A percentile compares a stretch with the other conserved stretches of the same genome.
These are phyloP conservation scores for Parauchenoglanis punctatus DNA, from an alignment of 2,797 vertebrate species.

Conservation along the genomic window DNA sequence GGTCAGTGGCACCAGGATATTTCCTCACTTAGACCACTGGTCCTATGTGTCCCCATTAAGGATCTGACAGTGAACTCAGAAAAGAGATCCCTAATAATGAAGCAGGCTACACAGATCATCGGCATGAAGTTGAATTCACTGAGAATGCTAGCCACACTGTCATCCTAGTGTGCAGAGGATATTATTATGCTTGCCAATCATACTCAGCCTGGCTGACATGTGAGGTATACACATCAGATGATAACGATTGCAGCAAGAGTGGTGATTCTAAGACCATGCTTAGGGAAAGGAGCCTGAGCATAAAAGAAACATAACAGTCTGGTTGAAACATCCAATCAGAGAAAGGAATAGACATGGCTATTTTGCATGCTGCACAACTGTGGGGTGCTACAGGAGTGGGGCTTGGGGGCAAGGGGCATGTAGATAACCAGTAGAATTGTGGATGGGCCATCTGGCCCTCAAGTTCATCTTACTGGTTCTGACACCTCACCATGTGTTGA, in stretches of 20 bases:
- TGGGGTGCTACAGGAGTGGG: background rate
- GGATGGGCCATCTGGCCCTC: background rate
- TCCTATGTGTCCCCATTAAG: background rate
- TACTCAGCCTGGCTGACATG: background rate
- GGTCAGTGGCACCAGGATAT: background rate
- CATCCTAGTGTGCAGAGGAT: background rate
- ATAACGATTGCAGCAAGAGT: constrained; percentile 3
- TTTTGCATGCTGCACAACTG: background rate
- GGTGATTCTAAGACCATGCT: background rate
- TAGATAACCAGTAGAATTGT: background rate
- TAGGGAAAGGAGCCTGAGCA: background rate
- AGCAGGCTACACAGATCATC: background rate
- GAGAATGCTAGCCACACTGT: background rate
- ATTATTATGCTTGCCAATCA: constrained; percentile 9
- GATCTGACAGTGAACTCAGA: background rate
- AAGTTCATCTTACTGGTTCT: background rate
- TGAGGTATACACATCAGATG: background rate
- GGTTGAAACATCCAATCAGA: background rate
- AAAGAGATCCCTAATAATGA: constrained; percentile 4
- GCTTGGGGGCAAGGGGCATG: background rate
- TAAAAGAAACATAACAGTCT: background rate
- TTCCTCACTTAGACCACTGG: background rate
- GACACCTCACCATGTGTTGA: background rate
- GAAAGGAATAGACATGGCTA: background rate
- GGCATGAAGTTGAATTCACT: background rate